A percentile compares a stretch with the other conserved stretches of the same genome.
These are phyloP conservation scores for Lagodon rhomboides DNA, from an alignment of 2,797 vertebrate genomes.

Conservation along the genomic window DNA sequence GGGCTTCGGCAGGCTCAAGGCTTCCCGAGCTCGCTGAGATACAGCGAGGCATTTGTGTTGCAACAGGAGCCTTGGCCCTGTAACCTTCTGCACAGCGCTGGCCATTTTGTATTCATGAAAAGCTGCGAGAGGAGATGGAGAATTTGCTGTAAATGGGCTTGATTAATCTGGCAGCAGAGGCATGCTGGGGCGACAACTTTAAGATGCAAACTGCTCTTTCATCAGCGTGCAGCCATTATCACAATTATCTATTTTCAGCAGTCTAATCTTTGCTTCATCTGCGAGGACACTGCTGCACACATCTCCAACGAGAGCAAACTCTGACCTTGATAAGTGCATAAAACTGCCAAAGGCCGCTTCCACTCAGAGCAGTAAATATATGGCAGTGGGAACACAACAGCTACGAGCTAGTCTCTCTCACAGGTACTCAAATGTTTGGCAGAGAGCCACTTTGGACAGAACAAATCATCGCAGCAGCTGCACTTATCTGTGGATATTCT, in stretches of 20 bases:
- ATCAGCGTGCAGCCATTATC: constrained; percentile 39
- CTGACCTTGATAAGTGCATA: constrained; percentile 73
- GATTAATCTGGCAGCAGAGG: constrained; percentile 42
- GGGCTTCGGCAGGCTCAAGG: constrained; percentile 57
- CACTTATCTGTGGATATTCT: constrained; percentile 46
- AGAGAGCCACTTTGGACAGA: constrained; percentile 55
- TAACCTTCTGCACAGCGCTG: constrained; percentile 23
- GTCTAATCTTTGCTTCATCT: constrained; percentile 49
- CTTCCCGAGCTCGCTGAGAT: constrained; percentile 21
- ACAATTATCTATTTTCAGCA: constrained; percentile 55
- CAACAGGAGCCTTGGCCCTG: constrained; percentile 19
- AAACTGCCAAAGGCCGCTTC: constrained; percentile 65
- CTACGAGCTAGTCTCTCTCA: constrained; percentile 51
- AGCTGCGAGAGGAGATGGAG: constrained; percentile 22
- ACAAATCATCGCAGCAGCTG: constrained; percentile 67
- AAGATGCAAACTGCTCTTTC: constrained; percentile 48
- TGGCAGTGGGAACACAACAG: constrained; percentile 45
- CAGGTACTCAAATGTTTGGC: constrained; percentile 68
- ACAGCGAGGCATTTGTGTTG: constrained; percentile 44
- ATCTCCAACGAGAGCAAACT: constrained; percentile 62
- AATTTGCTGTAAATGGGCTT: constrained; percentile 29
- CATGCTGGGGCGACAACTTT: constrained; percentile 2
- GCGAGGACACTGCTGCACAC: constrained; percentile 30
- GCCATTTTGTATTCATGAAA: constrained; percentile 47
- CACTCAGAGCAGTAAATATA: constrained; percentile 63